Conservation (phyloP, 2,113 vertebrate species). For the Smithornis capensis region DNA sequence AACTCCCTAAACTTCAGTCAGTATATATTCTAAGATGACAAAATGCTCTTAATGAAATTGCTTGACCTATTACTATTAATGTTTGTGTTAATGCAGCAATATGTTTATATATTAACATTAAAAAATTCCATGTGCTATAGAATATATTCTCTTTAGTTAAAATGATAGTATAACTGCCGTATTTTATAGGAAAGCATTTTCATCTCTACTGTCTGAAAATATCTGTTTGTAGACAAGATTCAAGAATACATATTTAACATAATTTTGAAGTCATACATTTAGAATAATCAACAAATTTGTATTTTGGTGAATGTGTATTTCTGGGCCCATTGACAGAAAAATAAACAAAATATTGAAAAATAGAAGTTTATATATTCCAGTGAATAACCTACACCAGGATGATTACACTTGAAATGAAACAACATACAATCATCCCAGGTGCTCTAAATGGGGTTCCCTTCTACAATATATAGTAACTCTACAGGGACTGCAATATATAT, state of each 20-base stretch:
- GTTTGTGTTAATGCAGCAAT: neutral
- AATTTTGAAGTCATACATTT: neutral
- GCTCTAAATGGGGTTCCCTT: neutral
- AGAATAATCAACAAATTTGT: neutral
- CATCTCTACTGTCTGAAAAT: neutral
- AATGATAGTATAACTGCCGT: neutral
- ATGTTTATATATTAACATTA: neutral
- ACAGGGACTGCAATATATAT: neutral
- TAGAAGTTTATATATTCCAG: neutral
- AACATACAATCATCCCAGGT: neutral
- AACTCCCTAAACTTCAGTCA: neutral
- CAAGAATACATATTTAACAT: neutral
- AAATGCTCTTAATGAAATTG: neutral
- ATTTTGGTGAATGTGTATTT: neutral
- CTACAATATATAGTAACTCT: neutral
- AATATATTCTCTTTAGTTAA: neutral
- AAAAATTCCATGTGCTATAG: neutral
- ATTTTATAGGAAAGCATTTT: neutral
- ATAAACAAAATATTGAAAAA: neutral
- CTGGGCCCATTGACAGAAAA: neutral
- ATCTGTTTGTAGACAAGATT: neutral
- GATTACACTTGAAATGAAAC: neutral
- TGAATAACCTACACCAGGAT: rapidly evolving
- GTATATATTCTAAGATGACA: neutral
- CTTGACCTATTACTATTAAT: neutral